Conservation (phyloP, 2,797 vertebrate genomes). For the Acrossocheilus wenchowensis region DNA sequence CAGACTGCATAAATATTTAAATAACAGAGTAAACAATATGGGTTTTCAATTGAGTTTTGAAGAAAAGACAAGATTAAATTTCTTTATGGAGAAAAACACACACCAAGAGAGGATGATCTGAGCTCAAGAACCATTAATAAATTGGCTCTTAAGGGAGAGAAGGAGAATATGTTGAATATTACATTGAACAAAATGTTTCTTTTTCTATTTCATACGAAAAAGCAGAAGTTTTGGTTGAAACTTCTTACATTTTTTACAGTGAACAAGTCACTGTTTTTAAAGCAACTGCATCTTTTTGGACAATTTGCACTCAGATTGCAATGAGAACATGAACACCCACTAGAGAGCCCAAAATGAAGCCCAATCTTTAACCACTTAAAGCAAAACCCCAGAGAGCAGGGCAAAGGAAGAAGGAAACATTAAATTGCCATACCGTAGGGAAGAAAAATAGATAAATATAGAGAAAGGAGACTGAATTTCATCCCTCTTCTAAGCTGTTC, state of each 20-base stretch:
- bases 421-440: background rate
- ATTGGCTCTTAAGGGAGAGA: background rate
- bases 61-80: background rate
- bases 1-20: background rate
- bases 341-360: background rate
- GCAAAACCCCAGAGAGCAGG: background rate
- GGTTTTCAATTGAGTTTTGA: slow-evolving; percentile 15
- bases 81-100: background rate
- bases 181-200: background rate
- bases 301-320: background rate
- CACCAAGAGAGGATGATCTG: background rate
- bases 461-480: background rate
- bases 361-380: background rate
- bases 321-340: background rate
- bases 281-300: background rate
- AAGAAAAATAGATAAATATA: background rate
- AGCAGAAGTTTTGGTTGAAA: background rate
- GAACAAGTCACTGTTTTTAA: too few relatives aligned
- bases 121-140: background rate
- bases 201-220: background rate
- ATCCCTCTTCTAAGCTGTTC: background rate
- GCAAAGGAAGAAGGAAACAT: background rate
- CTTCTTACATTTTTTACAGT: too few relatives aligned
- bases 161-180: background rate
- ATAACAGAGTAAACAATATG: background rate